These are phyloP conservation scores for Telmatochromis sp. DNA, from an alignment of 2,113 vertebrate species.

Conservation along the genomic window DNA sequence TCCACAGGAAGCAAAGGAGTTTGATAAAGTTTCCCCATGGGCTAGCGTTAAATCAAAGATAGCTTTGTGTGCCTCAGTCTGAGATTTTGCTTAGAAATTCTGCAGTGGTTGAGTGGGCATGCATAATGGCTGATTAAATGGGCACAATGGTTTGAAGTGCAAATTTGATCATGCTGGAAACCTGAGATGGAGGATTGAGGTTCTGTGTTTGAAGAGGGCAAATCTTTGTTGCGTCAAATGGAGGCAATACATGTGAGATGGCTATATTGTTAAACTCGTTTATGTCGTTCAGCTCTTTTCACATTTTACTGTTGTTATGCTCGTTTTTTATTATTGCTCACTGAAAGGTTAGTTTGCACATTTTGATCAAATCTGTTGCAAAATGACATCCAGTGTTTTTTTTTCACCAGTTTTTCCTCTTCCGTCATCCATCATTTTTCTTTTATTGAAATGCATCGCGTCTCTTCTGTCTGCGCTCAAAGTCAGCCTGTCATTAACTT, in stretches of 20 bases:
- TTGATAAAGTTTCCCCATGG: slow-evolving; percentile 73
- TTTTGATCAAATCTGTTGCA: not conserved
- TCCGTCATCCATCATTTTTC: not conserved
- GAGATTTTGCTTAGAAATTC: slow-evolving; percentile 67
- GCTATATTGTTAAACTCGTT: not conserved
- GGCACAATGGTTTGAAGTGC: slow-evolving; percentile 79
- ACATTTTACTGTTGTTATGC: not conserved
- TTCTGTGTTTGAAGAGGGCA: slow-evolving; percentile 65
- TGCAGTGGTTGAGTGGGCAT: slow-evolving; percentile 70
- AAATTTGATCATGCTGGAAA: slow-evolving; percentile 75
- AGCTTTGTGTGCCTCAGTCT: slow-evolving; percentile 75
- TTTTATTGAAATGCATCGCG: not conserved
- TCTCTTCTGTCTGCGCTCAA: not conserved
- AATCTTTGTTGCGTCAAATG: slow-evolving; percentile 33
- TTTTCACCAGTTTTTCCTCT: not conserved
- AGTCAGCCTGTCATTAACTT: not conserved
- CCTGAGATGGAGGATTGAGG: slow-evolving; percentile 59
- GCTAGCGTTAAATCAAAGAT: slow-evolving; percentile 72
- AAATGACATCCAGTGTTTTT: not conserved
- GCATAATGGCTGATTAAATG: slow-evolving; percentile 80
- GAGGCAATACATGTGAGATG: not conserved
- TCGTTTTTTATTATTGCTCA: not conserved
- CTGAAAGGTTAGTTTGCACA: not conserved
- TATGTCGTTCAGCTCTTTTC: not conserved
- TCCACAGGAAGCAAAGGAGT: slow-evolving; percentile 53